A percentile compares a stretch with the other conserved stretches of the same genome.
These are phyloP conservation scores for Physocephala rufipes DNA, from an alignment of 2,888 invertebrate species.

Conservation along the genomic window DNA sequence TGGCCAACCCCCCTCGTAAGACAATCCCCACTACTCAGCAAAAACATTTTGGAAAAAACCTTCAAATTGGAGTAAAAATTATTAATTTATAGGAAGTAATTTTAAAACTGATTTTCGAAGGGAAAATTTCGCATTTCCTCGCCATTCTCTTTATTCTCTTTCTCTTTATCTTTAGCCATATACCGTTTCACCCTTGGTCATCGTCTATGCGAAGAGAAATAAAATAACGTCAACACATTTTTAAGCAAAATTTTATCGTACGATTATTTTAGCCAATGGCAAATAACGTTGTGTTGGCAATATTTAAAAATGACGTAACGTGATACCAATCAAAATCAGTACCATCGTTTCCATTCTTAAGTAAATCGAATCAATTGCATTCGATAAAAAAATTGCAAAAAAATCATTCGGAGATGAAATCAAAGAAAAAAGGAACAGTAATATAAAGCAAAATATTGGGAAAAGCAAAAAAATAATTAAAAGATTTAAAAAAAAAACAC, in stretches of 20 bases:
- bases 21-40: too few species aligned
- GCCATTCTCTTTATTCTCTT: too few species aligned
- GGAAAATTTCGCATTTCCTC: too few species aligned
- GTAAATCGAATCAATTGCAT: neutral
- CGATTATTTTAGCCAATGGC: conserved; percentile 64
- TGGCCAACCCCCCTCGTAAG: too few species aligned
- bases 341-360: too few species aligned
- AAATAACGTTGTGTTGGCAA: conserved; percentile 46
- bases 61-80: too few species aligned
- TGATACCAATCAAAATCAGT: conserved; percentile 40
- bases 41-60: too few species aligned
- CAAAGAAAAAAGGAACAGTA: neutral
- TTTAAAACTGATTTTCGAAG: too few species aligned
- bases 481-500: neutral
- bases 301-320: conserved; percentile 60
- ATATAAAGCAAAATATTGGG: neutral
- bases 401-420: neutral
- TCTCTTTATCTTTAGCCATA: conserved; percentile 23
- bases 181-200: conserved; percentile 17
- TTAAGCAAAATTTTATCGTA: conserved; percentile 61
- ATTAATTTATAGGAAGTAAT: too few species aligned
- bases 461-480: neutral
- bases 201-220: neutral
- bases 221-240: conserved; percentile 31
- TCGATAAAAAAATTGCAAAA: neutral